Base-by-base conservation (phyloP, 2,113 vertebrate genomes). In the Falco punctatus region DNA sequence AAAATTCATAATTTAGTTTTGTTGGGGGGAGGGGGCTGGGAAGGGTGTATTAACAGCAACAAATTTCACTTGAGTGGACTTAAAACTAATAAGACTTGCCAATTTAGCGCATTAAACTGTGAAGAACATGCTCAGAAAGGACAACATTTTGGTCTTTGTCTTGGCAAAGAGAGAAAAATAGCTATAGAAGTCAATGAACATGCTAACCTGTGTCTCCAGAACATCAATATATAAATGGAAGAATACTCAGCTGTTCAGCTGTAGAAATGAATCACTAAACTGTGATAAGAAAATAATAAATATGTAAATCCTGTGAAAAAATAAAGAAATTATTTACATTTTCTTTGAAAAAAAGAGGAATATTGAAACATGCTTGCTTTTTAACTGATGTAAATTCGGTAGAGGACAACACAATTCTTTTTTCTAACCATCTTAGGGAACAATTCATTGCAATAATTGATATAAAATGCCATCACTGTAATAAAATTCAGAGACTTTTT, bases 361-460 rank as follows among this genome's bases (percentile, higher is more conserved):
- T 98, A 99, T 98, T 98, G 98, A 99, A 98, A 98, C 98, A 97
- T 99, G 99, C 98, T 99, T 99, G 99, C 99, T 99, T 99, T 99
- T 99, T 99, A 99, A 99, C 98, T 98, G 98, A 99, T 98, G 98
- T 99, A 99, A 99, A 99, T 99, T 98, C 98, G 92, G 98, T 99
- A 99, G 99, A 98, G 98, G 98, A 99, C 98, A 98, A 99, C 97
- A 98, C 98, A 97, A 98, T 98, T 99, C 98, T 99, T 99, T 99
- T 99, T 99, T 99, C 99, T 99, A 99, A 99, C 98, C 99, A 99
- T 99, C 98, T 99, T 99, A 99, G 99, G 98, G 98, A 99, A 99
- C 97, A 98, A 98, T 98, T 98, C 99, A 99, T 99, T 98, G 99
- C 99, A 99, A 99, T 99, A 99, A 99, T 99, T 99, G 98, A 98